Conservation (phyloP, 2,888 invertebrate genomes). For the Baccha elongata region DNA sequence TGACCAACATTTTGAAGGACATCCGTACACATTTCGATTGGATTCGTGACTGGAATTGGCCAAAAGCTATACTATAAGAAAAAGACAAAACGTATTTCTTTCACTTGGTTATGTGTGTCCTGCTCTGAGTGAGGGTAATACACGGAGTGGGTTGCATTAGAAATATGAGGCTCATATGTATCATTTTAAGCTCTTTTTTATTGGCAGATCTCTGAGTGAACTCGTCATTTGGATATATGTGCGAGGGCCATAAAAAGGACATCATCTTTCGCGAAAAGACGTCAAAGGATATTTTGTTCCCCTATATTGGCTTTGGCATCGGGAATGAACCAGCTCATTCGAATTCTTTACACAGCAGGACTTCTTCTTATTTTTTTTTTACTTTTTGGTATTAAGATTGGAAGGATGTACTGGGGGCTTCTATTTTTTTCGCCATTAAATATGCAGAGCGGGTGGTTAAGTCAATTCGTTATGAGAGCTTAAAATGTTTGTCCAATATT, state of each 20-base stretch:
- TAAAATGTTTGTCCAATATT: constrained; percentile 40
- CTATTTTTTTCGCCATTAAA: constrained; percentile 24
- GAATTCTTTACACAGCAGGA: constrained; percentile 50
- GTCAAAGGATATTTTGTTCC: constrained; percentile 30
- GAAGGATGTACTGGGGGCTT: constrained; percentile 17
- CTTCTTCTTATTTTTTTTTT: constrained; percentile 8
- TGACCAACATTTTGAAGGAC: constrained; percentile 74
- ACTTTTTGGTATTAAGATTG: constrained; percentile 30
- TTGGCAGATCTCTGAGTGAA: constrained; percentile 50
- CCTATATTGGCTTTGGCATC: not conserved
- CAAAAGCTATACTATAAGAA: constrained; percentile 40
- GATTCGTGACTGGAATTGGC: constrained; percentile 72
- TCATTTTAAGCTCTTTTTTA: constrained; percentile 72
- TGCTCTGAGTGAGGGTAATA: constrained; percentile 28
- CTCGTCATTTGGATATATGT: constrained; percentile 40
- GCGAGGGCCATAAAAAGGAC: constrained; percentile 61
- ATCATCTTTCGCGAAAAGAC: constrained; percentile 34
- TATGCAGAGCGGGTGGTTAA: constrained; percentile 32
- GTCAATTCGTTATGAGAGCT: constrained; percentile 61
- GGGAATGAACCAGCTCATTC: constrained; percentile 37
- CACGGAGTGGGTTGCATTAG: constrained; percentile 28
- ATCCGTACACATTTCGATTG: constrained; percentile 74
- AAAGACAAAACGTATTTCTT: constrained; percentile 57
- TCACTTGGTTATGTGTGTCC: constrained; percentile 62
- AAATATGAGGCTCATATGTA: constrained; percentile 58